Evolutionary conservation across 2,888 invertebrate genomes (phyloP), one percentile per base, ranked within the genome.

Genomic region (Timandra comae): DNA sequence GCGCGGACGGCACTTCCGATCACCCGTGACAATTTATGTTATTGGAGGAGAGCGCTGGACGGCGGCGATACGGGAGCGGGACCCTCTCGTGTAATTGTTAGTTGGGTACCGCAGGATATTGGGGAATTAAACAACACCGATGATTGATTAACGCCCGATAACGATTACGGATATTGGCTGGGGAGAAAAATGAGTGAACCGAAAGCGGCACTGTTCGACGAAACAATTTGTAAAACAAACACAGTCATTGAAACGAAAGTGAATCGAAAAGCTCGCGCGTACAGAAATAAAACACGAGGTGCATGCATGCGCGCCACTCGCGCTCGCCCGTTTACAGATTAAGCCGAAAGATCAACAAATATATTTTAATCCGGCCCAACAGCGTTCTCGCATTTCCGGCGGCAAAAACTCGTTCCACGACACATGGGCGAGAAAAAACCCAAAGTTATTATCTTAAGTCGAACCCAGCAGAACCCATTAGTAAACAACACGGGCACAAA

Each of bases 381-480:
- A 73, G 67, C 67, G 67, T 70, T 78, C 81, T 76, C 73, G 71
- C 68, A 73, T 84, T 80, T 84, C 82, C 82, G 81, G 73, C 74
- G 73, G 76, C 73, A 77, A 78, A 81, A 82, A 77, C 70, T 62
- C 60, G 57, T 51, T 55, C 45, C 56, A 56, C 76, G 73, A 81
- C 81, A 84, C 74, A 82, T 81, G 81, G 70, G 65, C 68, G 75
- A 75, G 77, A 79, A 81, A 78, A 81, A 82, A 79, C 67, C 67
- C 41, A 57, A 63, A 82, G 73, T 80, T 84, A 84, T 85, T 84
- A 85, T 84, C 84, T 84, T 74, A 84, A 82, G 82, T 81, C 82
- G 81, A 79, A 79, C 79, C 82, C 78, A 82, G 73, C 82, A 79
- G 81, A 81, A 79, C 78, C 81, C 84, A 85, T 85, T 85, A 85